Evolutionary conservation across 2,113 vertebrate genomes (phyloP).

Genomic region (Myrmecobius fasciatus): DNA sequence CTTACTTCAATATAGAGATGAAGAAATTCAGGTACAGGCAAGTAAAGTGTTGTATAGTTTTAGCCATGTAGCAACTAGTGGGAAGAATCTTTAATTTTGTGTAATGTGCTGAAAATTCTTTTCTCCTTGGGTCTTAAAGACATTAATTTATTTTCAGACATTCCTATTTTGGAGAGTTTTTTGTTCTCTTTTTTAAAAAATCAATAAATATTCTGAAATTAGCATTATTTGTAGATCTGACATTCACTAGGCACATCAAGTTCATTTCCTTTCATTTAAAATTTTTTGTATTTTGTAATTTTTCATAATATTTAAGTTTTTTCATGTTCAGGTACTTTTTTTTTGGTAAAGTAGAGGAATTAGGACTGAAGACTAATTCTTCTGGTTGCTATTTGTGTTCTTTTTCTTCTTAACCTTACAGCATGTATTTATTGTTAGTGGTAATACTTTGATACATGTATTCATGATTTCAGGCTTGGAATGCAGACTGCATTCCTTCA

Average conservation of each 20-base stretch:
- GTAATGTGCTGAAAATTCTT: not conserved
- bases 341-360: not conserved
- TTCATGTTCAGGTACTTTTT: not conserved
- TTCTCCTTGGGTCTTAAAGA: not conserved
- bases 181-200: not conserved
- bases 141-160: not conserved
- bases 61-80: not conserved
- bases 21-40: not conserved
- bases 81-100: not conserved
- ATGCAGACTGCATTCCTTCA: not conserved
- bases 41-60: not conserved
- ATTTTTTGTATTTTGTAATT: not conserved
- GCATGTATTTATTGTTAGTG: not conserved
- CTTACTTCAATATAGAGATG: not conserved
- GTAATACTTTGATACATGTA: not conserved
- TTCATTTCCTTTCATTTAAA: not conserved
- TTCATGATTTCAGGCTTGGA: not conserved
- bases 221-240: not conserved
- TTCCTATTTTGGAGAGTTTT: not conserved
- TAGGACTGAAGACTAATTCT: not conserved
- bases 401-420: not conserved
- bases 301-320: not conserved
- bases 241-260: not conserved
- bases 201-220: not conserved
- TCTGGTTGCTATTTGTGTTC: not conserved